These are phyloP conservation scores for Phalacrocorax pelagicus DNA, from an alignment of 2,113 vertebrate species.

Conservation along the genomic window DNA sequence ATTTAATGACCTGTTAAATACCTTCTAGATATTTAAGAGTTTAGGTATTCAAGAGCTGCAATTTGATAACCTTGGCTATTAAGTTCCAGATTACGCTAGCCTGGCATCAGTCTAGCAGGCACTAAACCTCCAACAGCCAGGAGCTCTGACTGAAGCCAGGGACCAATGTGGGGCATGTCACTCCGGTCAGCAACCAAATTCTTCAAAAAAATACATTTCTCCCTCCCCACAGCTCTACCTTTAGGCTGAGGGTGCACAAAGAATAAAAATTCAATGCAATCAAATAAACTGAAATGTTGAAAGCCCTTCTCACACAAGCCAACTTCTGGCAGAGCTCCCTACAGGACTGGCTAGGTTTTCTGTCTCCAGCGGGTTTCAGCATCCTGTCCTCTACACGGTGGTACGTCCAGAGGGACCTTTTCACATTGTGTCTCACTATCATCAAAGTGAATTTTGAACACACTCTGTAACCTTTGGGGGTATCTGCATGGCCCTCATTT, in stretches of 20 bases:
- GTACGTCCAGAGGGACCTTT: not conserved
- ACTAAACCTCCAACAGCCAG: not conserved
- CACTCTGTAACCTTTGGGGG: conserved; percentile 24
- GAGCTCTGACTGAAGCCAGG: not conserved
- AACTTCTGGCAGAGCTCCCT: not conserved
- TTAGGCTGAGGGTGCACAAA: not conserved
- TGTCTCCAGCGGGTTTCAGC: not conserved
- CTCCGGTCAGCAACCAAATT: not conserved
- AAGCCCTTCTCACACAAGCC: not conserved
- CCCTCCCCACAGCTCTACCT: not conserved
- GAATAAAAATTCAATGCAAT: not conserved
- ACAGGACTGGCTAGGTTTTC: not conserved
- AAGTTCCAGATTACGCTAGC: not conserved
- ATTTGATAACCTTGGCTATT: not conserved
- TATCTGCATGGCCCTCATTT: conserved; percentile 42
- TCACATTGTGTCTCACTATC: not conserved
- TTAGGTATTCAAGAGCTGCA: conserved; percentile 2
- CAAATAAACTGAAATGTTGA: not conserved
- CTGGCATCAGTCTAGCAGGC: not conserved
- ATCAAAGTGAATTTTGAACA: not conserved
- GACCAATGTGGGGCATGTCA: not conserved
- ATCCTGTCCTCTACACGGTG: not conserved
- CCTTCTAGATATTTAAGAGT: conserved; percentile 34
- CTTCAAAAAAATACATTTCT: not conserved
- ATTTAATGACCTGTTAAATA: conserved; percentile 34